A percentile compares a stretch with the other conserved stretches of the same genome.
phyloP scores from a whole-genome alignment of 2,797 vertebrate genomes.

The Otus scops region DNA sequence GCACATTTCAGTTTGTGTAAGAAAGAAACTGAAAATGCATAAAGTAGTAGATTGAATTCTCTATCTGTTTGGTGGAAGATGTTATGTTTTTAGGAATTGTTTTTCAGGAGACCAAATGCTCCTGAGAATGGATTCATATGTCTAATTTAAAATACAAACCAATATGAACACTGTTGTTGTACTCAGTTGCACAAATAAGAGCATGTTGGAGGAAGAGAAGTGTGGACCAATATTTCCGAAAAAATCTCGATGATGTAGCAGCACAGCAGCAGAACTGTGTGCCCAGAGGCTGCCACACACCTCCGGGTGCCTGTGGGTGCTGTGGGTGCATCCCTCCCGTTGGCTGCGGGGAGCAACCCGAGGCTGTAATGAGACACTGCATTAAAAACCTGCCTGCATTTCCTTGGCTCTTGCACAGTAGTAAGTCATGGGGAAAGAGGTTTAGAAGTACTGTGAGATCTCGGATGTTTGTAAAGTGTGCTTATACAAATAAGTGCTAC shows the following conservation, averaged over 20 bases:
- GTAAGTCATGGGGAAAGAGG: neutral
- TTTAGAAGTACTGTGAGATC: neutral
- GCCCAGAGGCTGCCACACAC: neutral
- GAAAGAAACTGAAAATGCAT: neutral
- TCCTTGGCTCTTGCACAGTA: neutral
- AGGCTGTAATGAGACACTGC: neutral
- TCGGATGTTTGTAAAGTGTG: neutral
- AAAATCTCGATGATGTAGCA: neutral
- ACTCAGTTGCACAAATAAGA: neutral
- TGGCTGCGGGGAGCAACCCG: neutral
- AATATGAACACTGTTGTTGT: rapidly evolving
- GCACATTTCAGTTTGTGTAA: neutral
- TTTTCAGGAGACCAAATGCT: neutral
- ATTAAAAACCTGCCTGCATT: neutral
- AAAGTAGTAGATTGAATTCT: neutral
- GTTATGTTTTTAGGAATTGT: neutral
- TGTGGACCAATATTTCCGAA: rapidly evolving
- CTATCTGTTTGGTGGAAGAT: neutral
- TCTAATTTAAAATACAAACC: neutral
- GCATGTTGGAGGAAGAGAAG: neutral
- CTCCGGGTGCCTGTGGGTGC: rapidly evolving
- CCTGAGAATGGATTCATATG: neutral
- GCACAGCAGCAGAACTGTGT: rapidly evolving
- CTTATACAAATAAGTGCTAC: neutral
- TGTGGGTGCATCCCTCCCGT: neutral